Conservation (phyloP, 2,797 vertebrate genomes). For the Enteromius thamalakanensis region DNA sequence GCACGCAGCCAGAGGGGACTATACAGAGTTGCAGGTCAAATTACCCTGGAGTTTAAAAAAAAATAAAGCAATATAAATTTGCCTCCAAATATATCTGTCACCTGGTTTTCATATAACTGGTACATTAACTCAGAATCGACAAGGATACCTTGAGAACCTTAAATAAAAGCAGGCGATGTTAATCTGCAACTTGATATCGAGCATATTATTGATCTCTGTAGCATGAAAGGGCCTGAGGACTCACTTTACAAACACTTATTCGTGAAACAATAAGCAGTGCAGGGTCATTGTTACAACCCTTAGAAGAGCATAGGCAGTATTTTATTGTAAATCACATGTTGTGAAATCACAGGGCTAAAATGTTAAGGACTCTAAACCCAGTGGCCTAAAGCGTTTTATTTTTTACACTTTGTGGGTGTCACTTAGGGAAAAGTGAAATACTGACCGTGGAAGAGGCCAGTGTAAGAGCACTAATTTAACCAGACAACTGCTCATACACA, state of each 20-base stretch:
- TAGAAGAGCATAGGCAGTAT: neutral
- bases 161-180: constrained; percentile 29
- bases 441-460: constrained; percentile 56
- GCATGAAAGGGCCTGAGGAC: constrained; percentile 13
- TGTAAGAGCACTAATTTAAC: constrained; percentile 50
- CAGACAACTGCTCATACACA: constrained; percentile 52
- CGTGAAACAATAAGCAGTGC: neutral
- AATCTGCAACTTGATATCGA: constrained; percentile 8
- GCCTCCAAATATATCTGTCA: neutral
- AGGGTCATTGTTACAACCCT: constrained; percentile 16
- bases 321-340: constrained; percentile 28
- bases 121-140: neutral
- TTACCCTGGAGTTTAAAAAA: constrained; percentile 1
- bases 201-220: constrained; percentile 30
- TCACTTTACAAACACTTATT: constrained; percentile 34
- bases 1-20: constrained; percentile 36
- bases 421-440: constrained; percentile 52
- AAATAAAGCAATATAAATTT: neutral
- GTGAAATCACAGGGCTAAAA: constrained; percentile 35
- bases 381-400: constrained; percentile 25
- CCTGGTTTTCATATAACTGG: constrained; percentile 19
- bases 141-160: neutral
- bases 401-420: constrained; percentile 49
- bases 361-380: constrained; percentile 42
- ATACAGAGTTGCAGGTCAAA: neutral